Conservation (phyloP, 1,140 invertebrate genomes). For the Apis cerana region DNA sequence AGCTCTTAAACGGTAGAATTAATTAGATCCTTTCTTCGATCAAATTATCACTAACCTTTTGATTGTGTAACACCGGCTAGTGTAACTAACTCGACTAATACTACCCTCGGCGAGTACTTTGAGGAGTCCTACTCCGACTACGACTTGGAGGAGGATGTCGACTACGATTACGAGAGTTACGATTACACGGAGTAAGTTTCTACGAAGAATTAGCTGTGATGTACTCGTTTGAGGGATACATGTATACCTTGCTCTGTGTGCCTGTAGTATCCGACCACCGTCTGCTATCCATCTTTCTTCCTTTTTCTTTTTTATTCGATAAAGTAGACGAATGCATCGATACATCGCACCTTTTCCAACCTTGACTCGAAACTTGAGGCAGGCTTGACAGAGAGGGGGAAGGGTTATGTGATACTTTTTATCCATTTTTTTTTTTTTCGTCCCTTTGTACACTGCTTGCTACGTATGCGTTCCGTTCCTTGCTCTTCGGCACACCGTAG, state of each 20-base stretch:
- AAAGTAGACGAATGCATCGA: neutral
- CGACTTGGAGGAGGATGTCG: slow-evolving; percentile 78
- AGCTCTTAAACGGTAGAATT: slow-evolving; percentile 42
- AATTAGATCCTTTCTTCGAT: slow-evolving; percentile 56
- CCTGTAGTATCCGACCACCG: neutral
- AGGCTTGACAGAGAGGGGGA: too few species aligned
- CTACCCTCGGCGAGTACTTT: slow-evolving; percentile 75
- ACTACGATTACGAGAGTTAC: slow-evolving; percentile 79
- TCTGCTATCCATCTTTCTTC: neutral
- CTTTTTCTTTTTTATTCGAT: neutral
- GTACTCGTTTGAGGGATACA: slow-evolving; percentile 62
- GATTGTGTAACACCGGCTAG: slow-evolving; percentile 66
- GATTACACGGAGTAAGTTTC: slow-evolving; percentile 79
- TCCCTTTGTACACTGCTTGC: too few species aligned
- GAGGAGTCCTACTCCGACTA: slow-evolving; percentile 79
- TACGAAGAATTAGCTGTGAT: slow-evolving; percentile 52
- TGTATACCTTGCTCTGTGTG: slow-evolving; percentile 6
- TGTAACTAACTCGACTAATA: slow-evolving; percentile 79
- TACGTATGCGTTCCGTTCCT: too few species aligned
- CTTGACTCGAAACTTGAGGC: too few species aligned
- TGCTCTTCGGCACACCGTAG: slow-evolving; percentile 1
- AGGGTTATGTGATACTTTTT: too few species aligned
- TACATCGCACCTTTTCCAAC: neutral
- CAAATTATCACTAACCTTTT: slow-evolving; percentile 71
- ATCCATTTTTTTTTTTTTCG: too few species aligned